Base-by-base conservation (phyloP, 1,140 invertebrate genomes). In the Drosophila santomea region DNA sequence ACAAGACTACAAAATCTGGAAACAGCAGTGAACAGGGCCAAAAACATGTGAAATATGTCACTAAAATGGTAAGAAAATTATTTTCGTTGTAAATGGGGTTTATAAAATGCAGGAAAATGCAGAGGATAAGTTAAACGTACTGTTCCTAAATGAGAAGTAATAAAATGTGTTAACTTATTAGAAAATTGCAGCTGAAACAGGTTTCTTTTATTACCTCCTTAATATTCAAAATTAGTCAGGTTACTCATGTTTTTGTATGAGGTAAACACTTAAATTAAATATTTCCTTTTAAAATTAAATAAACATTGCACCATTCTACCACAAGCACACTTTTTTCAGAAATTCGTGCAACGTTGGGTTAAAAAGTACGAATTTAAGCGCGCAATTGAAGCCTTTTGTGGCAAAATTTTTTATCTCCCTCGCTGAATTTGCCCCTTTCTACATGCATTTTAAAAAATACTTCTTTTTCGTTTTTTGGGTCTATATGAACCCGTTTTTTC, bases 401-500 rank as follows among this genome's bases (percentile, higher is more conserved):
- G 51, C 17, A 3, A 23, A 45, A 44, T 66, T 64, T 58, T 39
- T 39, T 48, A 25, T 6, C 10, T 23, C 41, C 4, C 17, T 57
- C 28, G 47, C 17, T 32, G 41, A 15, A 71, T 52, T 51, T 62
- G 4, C 35, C 10, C 60, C 14, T 15, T 7, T 32, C 23, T 28
- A 50, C 28, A 50, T 45, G 20, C 38, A 39, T 14, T 32, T 50
- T 51, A 35, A 32, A n/a, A 5, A n/a, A 23, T 5, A 5, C 28
- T 69, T 69, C 44, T 28, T 14, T 56, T 8, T 12, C 15, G 32
- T 48, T 47, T 67, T 64, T 59, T 59, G 38, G 25, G 43, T 36
- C 38, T 77, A 71, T 77, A 77, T 45, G 20, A 62, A 76, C 69
- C 32, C 14, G 23, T 47, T 71, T 81, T 74, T 78, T 58, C 59